Base-by-base conservation (phyloP, 2,888 invertebrate species). In the Timandra comae region DNA sequence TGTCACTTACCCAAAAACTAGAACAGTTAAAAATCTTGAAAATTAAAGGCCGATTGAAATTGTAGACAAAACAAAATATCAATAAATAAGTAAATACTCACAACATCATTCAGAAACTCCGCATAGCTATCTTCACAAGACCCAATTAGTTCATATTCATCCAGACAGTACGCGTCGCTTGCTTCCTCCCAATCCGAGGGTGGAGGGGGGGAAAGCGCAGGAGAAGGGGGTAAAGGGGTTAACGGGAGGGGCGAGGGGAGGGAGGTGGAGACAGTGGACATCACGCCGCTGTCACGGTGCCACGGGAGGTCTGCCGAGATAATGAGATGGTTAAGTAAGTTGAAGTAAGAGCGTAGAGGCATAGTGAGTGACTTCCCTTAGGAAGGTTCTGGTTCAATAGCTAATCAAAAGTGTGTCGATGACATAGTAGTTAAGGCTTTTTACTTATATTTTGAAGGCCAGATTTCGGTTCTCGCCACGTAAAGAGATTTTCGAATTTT, bases 121-220 rank as follows among this genome's bases (percentile, higher is more conserved):
- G 10, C 11, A 11, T 11, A 24, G 6, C 7, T 10, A 11, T 11
- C 11, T 6, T 24, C 24, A 9, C 11, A 9, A 11, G 67, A 59
- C 2, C 66, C 40, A 1, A 85, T 77, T n/a, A 84, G 75, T 19
- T 84, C 85, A 22, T 80, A 85, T 3, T 85, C 85, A 0, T 82
- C 81, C 3, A 85, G 66, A 41, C 73, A 75, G 24, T 70, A n/a
- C 7, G 60, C 65, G 33, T 80, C 80, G 24, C 58, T 71, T 0
- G 84, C 85, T 31, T 84, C 79, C 40, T 82, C 85, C 0, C 68
- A 73, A 32, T 77, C 81, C 0, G 74, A 73, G 4, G 63, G 55
- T n/a, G n/a, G n/a, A n/a, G 33, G 22, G 22, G 2, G 22, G 0
- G 43, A 39, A 22, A 35, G 47, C 6, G 42, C 41, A 31, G 23